Evolutionary conservation across 2,888 invertebrate species (phyloP).

Genomic region (Megaustenia siamemsis): DNA sequence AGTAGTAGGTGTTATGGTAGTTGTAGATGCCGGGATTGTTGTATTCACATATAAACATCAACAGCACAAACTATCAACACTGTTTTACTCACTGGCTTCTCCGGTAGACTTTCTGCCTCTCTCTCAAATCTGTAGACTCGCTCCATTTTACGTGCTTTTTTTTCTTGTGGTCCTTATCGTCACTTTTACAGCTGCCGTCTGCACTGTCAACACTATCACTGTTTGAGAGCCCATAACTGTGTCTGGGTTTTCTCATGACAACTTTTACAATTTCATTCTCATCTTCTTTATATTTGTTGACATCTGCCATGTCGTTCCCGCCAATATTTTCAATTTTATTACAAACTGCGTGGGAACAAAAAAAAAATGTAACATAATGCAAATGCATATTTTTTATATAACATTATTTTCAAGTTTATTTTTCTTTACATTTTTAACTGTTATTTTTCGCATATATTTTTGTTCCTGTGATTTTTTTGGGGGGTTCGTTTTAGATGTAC

Average conservation of each 20-base stretch:
- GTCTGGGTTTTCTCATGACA: constrained; percentile 32
- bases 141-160: constrained; percentile 48
- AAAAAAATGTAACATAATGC: too few relatives aligned
- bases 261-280: neutral
- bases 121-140: constrained; percentile 49
- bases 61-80: neutral
- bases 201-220: neutral
- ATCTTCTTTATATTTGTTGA: neutral
- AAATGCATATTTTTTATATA: too few relatives aligned
- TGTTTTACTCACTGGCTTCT: constrained; percentile 39
- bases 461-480: too few relatives aligned
- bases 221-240: neutral
- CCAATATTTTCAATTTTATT: too few relatives aligned
- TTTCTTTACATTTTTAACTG: too few relatives aligned
- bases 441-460: too few relatives aligned
- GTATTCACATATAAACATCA: too few relatives aligned
- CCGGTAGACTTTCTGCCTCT: constrained; percentile 38
- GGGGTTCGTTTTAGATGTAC: too few relatives aligned
- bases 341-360: too few relatives aligned
- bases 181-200: neutral
- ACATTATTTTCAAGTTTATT: too few relatives aligned
- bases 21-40: too few relatives aligned
- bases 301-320: neutral
- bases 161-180: neutral
- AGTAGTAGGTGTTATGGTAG: neutral